Evolutionary conservation across 1,140 invertebrate species (phyloP).

Genomic region (Camponotus pennsylvanicus): DNA sequence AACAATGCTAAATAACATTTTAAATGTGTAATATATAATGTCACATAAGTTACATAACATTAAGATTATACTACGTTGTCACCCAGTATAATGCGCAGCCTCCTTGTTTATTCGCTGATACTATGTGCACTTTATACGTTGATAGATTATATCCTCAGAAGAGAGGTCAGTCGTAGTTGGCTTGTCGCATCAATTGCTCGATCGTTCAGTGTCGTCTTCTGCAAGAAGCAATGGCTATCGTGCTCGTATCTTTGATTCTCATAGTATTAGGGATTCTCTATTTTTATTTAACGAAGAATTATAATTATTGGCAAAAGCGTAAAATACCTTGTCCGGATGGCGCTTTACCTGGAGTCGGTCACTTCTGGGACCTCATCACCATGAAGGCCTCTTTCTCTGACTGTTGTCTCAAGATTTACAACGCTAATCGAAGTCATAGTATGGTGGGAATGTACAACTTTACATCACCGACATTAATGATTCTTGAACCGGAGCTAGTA

Average conservation of each 20-base stretch:
- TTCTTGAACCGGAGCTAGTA: conserved; percentile 79
- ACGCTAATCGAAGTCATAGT: conserved; percentile 56
- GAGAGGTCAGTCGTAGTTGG: not conserved
- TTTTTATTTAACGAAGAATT: conserved; percentile 29
- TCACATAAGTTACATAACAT: not conserved
- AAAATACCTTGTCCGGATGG: conserved; percentile 80
- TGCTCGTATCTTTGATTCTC: not conserved
- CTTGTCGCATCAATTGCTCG: not conserved
- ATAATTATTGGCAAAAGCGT: conserved; percentile 83
- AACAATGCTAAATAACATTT: not conserved
- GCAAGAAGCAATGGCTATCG: conserved; percentile 72
- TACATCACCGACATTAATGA: conserved; percentile 69
- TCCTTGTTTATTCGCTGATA: not conserved
- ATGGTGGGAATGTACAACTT: conserved; percentile 77
- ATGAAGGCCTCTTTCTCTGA: conserved; percentile 57
- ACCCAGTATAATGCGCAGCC: not conserved
- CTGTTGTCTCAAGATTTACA: conserved; percentile 65
- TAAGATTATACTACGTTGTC: not conserved
- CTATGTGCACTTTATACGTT: too few relatives aligned
- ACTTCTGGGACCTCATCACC: conserved; percentile 61
- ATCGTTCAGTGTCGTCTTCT: not conserved
- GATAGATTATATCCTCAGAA: too few relatives aligned
- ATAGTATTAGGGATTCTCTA: not conserved
- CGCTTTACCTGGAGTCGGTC: conserved; percentile 74
- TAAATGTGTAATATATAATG: not conserved